Conservation (phyloP, 1,140 invertebrate species). For the Lordiphosa stackelbergi region DNA sequence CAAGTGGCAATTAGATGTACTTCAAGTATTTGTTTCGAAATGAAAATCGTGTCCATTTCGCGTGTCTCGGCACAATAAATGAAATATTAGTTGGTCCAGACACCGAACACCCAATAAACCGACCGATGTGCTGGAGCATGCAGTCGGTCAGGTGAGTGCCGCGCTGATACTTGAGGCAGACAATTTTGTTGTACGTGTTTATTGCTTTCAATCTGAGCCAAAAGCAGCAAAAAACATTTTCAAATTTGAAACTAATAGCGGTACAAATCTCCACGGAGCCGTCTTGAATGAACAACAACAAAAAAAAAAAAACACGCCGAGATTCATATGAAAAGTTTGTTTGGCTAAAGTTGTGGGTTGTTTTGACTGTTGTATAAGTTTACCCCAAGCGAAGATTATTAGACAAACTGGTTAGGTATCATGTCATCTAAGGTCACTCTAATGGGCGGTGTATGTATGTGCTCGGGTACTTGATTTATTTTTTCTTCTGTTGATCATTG, state of each 20-base stretch:
- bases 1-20: too few relatives aligned
- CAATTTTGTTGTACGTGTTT: slow-evolving; percentile 50
- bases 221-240: slow-evolving; percentile 13
- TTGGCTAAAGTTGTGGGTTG: too few relatives aligned
- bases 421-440: not conserved
- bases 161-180: slow-evolving; percentile 32
- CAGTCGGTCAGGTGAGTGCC: slow-evolving; percentile 11
- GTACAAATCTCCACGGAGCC: slow-evolving; percentile 17
- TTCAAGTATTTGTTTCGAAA: too few relatives aligned
- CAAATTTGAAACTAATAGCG: slow-evolving; percentile 46
- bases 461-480: not conserved
- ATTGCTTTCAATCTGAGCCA: slow-evolving; percentile 34
- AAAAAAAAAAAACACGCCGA: too few relatives aligned
- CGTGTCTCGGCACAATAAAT: not conserved
- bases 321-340: too few relatives aligned
- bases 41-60: not conserved
- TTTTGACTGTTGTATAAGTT: too few relatives aligned
- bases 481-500: not conserved
- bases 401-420: too few relatives aligned
- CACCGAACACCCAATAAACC: too few relatives aligned
- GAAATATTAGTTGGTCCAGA: too few relatives aligned
- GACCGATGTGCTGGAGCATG: not conserved
- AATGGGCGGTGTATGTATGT: not conserved
- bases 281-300: not conserved
- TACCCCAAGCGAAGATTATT: too few relatives aligned